Base-by-base conservation (phyloP, 2,797 vertebrate species). In the Periophthalmus magnuspinnatus region DNA sequence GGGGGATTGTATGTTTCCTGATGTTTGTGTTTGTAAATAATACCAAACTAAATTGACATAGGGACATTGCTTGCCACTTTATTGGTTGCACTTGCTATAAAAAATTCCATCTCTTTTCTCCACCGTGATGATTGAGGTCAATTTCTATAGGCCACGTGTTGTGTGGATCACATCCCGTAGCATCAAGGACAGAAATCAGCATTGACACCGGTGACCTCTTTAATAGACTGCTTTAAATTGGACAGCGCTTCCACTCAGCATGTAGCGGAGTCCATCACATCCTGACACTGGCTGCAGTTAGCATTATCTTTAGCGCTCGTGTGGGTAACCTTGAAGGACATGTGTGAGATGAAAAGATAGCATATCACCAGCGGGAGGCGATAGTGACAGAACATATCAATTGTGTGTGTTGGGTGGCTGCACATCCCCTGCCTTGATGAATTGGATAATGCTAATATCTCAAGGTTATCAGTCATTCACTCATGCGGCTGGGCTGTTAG, bases 241-340 rank as follows among this genome's bases (percentile, higher is more conserved):
- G 75, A 62, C n/a, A 38, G 28, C 1, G 4, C 69, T 74, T 79
- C 55, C 65, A 50, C n/a, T 68, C 22, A 60, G 45, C 33, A 21
- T 63, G 67, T 33, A 62, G 52, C 22, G 5, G 75, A 76, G 76
- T 71, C 62, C 68, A 78, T 79, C 77, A 79, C 59, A 70, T 64
- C 70, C 67, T 80, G 82, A 84, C 82, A 82, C 54, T 21, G 65
- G 57, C 67, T 41, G 69, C 78, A 76, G 74, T 88, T 83, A 83
- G 61, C 65, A 74, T 90, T 77, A 88, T 83, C 74, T 82, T 78
- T 80, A 83, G 84, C 81, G 68, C 78, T 65, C 72, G 76, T 70
- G 75, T 68, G 68, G 80, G 74, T 55, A 81, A 76, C 77, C 72
- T 84, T 89, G 81, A 85, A 76, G 65, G 78, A 77, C 65, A 54